These are phyloP conservation scores for Desmodus rotundus DNA, from an alignment of 2,113 vertebrate genomes.

Conservation along the genomic window DNA sequence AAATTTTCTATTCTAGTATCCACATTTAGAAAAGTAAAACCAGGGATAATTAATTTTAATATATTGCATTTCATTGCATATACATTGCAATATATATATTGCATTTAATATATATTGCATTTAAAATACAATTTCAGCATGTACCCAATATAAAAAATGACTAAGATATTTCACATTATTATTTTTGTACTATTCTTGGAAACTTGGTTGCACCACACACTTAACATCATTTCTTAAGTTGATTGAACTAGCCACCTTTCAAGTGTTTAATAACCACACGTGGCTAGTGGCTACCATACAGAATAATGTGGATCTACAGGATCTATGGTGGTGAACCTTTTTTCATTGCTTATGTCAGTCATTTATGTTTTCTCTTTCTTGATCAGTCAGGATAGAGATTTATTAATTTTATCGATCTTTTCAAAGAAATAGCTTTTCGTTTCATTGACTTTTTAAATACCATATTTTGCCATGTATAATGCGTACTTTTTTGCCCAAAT, in stretches of 20 bases:
- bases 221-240: background rate
- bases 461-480: too few species aligned
- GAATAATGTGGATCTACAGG: background rate
- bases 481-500: too few species aligned
- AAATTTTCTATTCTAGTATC: conserved; percentile 25
- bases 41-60: background rate
- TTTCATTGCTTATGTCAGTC: background rate
- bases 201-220: background rate
- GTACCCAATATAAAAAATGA: background rate
- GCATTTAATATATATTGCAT: background rate
- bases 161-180: background rate
- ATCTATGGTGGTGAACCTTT: background rate
- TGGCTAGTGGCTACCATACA: background rate
- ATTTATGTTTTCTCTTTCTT: background rate
- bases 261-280: background rate
- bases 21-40: conserved; percentile 5
- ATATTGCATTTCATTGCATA: too few species aligned
- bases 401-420: background rate
- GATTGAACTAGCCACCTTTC: background rate
- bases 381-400: background rate
- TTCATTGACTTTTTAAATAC: background rate
- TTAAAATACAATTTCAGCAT: conserved; percentile 14
- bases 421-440: background rate
- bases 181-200: background rate
- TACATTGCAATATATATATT: too few species aligned